Percentiles rank a stretch among this genome's conserved stretches.
phyloP scores from a whole-genome alignment of 2,888 invertebrate species.

The Leucophenga maculata region DNA sequence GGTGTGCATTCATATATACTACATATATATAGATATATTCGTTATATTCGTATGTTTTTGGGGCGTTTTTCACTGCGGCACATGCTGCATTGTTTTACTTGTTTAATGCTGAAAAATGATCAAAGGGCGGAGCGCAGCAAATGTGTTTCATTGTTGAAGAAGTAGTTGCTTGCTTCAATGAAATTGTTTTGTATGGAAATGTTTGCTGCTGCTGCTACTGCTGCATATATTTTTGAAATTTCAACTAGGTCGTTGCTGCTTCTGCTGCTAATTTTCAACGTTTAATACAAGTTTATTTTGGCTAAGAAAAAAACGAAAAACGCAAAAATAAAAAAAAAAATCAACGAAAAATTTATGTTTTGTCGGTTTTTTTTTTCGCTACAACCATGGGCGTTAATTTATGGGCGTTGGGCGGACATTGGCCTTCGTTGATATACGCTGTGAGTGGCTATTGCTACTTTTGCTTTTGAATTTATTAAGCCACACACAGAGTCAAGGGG shows the following conservation, averaged over 20 bases:
- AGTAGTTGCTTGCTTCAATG: too few relatives aligned
- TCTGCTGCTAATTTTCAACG: background rate
- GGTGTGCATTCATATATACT: conserved; percentile 39
- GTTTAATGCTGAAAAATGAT: conserved; percentile 7
- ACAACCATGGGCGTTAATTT: conserved; percentile 8
- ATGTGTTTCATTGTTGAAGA: background rate
- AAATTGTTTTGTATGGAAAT: conserved; percentile 15
- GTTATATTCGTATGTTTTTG: conserved; percentile 10
- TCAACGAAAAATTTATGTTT: conserved; percentile 2
- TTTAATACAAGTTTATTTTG: conserved; percentile 16
- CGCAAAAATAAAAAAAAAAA: too few relatives aligned
- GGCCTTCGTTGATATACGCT: conserved; percentile 11
- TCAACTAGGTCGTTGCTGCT: conserved; percentile 13
- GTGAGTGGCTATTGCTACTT: background rate
- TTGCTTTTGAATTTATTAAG: conserved; percentile 6
- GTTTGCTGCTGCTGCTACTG: conserved; percentile 1
- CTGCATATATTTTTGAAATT: background rate
- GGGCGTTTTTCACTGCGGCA: background rate
- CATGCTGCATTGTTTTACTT: background rate
- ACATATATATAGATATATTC: too few relatives aligned
- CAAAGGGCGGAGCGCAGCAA: conserved; percentile 16
- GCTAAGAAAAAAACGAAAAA: background rate
- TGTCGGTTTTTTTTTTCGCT: conserved; percentile 6
- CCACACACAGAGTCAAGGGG: conserved; percentile 13
- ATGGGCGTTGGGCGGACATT: conserved; percentile 24